Base-by-base conservation (phyloP, 1,140 invertebrate genomes). In the Plutomurus gul region DNA sequence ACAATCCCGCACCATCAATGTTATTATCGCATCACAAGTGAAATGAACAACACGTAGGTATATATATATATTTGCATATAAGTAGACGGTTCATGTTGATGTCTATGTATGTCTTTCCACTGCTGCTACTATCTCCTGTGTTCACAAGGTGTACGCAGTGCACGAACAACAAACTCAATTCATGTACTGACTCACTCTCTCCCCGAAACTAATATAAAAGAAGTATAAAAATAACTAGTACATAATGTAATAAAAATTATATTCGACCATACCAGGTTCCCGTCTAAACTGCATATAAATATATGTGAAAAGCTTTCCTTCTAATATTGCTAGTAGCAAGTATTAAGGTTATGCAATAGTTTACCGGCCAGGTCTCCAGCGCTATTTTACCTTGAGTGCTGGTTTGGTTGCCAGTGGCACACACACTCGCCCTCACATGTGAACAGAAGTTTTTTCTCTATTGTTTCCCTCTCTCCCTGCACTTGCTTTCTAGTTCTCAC, bases 381-480 rank as follows among this genome's bases (percentile, higher is more conserved):
- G 39, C 39, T 13, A 43, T 13, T 13, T n/a, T 65, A 65, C 56
- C 56, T 65, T 25, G 56, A 22, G n/a, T n/a, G n/a, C n/a, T 51
- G 47, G 20, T 22, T 22, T 51, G 47, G 25, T 65, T 65, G 56
- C 18, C 27, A 33, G 56, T 65, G 56, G 56, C 56, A 65, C 56
- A 30, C 56, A 65, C 56, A 65, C 56, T 65, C 27, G 27, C 56
- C 56, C 56, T 65, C 56, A 65, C 56, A 65, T 65, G 56, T 65
- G 25, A 25, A 65, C 56, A 65, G 56, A 65, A 30, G 56, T 65
- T n/a, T n/a, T n/a, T n/a, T n/a, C 25, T 65, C 56, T 65, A 65
- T 65, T 65, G 56, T 65, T 65, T 65, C 30, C 51, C 56, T 65
- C n/a, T n/a, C 56, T 65, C 56, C 56, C 56, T 65, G 56, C 56